Conservation (phyloP, 2,113 vertebrate genomes). For the Zapus hudsonius region DNA sequence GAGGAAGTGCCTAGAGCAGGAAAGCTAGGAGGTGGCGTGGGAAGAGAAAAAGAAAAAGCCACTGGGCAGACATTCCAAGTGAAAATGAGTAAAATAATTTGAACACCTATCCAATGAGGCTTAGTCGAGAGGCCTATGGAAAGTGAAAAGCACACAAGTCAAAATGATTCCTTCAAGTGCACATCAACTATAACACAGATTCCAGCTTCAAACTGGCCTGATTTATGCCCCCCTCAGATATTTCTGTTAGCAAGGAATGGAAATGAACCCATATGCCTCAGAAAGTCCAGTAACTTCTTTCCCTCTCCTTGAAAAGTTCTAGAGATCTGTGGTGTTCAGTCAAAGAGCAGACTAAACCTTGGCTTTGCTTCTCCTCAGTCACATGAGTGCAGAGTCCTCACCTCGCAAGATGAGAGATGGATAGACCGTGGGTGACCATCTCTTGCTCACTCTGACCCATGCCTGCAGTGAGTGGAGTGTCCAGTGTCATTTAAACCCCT, state of each 20-base stretch:
- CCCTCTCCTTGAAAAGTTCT: not conserved
- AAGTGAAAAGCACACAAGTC: constrained; percentile 36
- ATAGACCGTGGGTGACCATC: not conserved
- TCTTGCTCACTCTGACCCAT: not conserved
- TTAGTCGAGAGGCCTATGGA: not conserved
- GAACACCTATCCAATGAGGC: not conserved
- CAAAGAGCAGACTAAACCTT: not conserved
- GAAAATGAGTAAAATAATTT: constrained; percentile 3
- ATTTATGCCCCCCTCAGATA: not conserved
- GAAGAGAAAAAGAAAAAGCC: not conserved
- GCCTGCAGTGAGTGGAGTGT: not conserved
- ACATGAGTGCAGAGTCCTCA: not conserved
- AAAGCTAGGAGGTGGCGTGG: not conserved
- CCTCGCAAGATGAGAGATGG: not conserved
- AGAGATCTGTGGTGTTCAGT: not conserved
- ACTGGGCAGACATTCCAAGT: not conserved
- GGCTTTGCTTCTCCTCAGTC: not conserved
- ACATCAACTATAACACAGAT: not conserved
- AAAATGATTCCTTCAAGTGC: constrained; percentile 44
- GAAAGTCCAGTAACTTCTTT: not conserved
- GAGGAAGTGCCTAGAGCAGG: not conserved
- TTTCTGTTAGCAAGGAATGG: not conserved
- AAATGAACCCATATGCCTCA: not conserved
- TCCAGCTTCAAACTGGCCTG: not conserved
- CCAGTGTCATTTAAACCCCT: not conserved